These are phyloP conservation scores for Conistra vaccinii DNA, from an alignment of 2,888 invertebrate genomes.

Conservation along the genomic window DNA sequence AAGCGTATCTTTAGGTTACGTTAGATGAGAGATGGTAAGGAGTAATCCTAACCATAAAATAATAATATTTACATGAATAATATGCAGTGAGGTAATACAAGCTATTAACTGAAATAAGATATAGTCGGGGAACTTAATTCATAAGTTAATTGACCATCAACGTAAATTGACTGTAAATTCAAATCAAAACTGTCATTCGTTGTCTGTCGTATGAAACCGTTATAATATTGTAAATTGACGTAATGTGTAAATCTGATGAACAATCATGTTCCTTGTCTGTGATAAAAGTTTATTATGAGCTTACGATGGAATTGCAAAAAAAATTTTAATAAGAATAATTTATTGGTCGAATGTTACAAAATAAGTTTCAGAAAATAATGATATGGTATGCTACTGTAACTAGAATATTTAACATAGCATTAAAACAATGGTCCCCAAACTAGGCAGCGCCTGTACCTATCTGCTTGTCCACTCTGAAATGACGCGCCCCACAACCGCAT, in stretches of 20 bases:
- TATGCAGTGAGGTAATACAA: background rate
- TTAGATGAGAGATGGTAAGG: background rate
- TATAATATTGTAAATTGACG: background rate
- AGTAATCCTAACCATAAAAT: background rate
- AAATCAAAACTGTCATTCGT: background rate
- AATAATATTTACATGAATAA: background rate
- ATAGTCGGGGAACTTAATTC: background rate
- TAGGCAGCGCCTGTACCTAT: no score
- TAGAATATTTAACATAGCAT: no score
- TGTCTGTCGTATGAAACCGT: background rate
- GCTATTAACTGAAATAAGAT: background rate
- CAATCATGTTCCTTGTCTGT: background rate
- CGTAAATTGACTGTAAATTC: conserved; percentile 1
- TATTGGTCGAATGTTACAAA: no score
- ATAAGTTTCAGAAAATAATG: no score
- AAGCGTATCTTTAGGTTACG: conserved; percentile 53
- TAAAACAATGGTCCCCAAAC: no score
- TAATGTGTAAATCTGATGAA: background rate
- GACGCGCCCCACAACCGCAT: no score
- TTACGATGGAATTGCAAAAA: background rate
- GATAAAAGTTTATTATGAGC: background rate
- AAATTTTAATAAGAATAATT: no score
- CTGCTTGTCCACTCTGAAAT: no score
- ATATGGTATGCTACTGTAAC: no score
- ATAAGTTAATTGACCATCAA: background rate